Conservation (phyloP, 2,888 invertebrate genomes). For the Serripes groenlandicus region DNA sequence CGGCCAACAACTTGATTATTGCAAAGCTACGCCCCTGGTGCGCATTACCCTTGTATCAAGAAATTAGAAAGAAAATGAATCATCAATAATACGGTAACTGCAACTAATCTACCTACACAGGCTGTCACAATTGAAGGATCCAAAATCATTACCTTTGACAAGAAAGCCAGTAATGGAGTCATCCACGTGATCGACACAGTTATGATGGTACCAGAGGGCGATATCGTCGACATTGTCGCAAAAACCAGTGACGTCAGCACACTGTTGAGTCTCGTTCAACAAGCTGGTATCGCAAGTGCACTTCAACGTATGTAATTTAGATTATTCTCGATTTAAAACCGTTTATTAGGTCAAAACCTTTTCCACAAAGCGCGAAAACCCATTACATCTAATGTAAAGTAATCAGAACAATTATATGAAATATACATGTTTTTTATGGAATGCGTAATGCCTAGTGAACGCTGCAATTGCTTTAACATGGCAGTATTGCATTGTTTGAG, state of each 20-base stretch:
- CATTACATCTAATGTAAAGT: not conserved
- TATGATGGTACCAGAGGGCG: conserved; percentile 72
- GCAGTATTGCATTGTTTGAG: too few species aligned
- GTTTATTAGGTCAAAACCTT: not conserved
- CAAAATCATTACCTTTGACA: conserved; percentile 63
- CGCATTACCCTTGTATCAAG: too few species aligned
- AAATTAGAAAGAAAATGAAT: not conserved
- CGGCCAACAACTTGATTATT: too few species aligned
- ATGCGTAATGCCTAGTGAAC: too few species aligned
- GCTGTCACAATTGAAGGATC: conserved; percentile 66
- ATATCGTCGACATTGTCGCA: conserved; percentile 68
- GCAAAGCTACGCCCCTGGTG: too few species aligned
- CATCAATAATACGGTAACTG: not conserved
- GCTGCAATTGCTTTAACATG: too few species aligned
- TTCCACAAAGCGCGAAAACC: not conserved
- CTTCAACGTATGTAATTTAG: conserved; percentile 59
- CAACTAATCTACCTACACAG: conserved; percentile 23
- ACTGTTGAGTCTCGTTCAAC: conserved; percentile 60
- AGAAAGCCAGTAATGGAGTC: conserved; percentile 68
- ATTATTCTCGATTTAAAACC: not conserved
- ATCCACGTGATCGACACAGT: conserved; percentile 71
- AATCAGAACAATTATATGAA: not conserved
- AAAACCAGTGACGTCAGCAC: conserved; percentile 66
- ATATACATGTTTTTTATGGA: too few species aligned
- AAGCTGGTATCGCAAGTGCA: conserved; percentile 63